Evolutionary conservation across 1,140 invertebrate genomes (phyloP), one percentile per base, ranked within the genome.

Genomic region (Papilio aristodemus): DNA sequence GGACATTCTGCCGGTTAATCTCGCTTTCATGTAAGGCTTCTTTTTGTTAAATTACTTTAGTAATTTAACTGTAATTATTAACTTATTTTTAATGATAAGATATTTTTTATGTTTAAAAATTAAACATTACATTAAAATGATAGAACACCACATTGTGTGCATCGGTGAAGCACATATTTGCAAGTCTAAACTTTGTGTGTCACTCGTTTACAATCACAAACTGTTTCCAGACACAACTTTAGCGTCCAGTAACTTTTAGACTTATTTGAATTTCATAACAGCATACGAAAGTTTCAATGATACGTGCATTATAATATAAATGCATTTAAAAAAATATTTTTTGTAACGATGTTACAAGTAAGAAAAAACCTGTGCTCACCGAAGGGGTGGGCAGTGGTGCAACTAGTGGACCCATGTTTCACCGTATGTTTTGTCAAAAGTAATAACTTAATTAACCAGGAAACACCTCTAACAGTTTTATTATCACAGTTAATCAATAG

Each of bases 171-270:
- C 39, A 41, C n/a, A 54, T 19, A 54, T 54, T 54, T 54, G 46
- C 46, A 54, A 54, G 17, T 54, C 46, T 54, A 54, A 54, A 54
- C 17, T 54, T 54, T 9, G 22, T 54, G 46, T 54, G 46, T 54
- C 9, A 54, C 17, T 22, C 19, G 43, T 46, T 46, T 46, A 46
- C 46, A 25, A 25, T 54, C 46, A 13, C 46, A 54, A 54, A 54
- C 19, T 54, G 46, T 54, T 54, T 22, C 46, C 19, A 54, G 19
- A 25, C 3, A 22, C 8, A 54, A 54, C 9, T 9, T 54, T 11
- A 5, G 19, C 5, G 0, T 50, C 6, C 9, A 19, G 19, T 54
- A 22, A 54, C 46, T 54, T 54, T 54, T 54, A 25, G 46, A 54
- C 10, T 9, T 54, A 54, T 54, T 54, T 54, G 46, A 54, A 54